Evolutionary conservation across 2,113 vertebrate species (phyloP).

Genomic region (Spea bombifrons): DNA sequence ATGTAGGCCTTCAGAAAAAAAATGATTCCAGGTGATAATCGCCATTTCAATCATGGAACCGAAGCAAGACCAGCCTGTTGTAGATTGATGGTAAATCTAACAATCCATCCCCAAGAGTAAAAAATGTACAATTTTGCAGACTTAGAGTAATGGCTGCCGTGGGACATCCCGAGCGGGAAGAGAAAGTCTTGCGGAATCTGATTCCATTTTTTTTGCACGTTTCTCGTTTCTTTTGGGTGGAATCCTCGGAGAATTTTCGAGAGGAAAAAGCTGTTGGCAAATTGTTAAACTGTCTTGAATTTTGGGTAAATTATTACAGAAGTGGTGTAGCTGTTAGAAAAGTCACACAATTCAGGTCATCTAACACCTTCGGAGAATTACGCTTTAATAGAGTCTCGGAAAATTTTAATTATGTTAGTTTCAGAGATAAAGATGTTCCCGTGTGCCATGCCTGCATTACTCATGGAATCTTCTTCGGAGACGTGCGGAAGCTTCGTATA

Average conservation of each 20-base stretch:
- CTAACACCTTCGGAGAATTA: background rate
- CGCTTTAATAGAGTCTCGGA: background rate
- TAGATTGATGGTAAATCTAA: constrained; percentile 16
- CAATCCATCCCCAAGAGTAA: background rate
- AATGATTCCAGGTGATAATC: background rate
- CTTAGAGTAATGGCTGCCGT: constrained; percentile 7
- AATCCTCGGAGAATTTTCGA: background rate
- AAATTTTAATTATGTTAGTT: background rate
- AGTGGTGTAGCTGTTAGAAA: background rate
- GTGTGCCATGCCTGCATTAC: background rate
- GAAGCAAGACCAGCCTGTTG: background rate
- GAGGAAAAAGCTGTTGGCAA: background rate
- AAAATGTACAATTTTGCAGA: constrained; percentile 12
- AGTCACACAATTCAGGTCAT: background rate
- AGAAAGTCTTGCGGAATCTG: background rate
- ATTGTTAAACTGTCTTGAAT: background rate
- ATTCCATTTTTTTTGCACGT: constrained; percentile 9
- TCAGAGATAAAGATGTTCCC: background rate
- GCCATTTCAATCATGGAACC: background rate
- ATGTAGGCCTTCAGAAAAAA: constrained; percentile 12
- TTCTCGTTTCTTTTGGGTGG: constrained; percentile 14
- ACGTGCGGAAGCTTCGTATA: too few species aligned
- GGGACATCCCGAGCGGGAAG: background rate
- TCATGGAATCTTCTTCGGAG: too few species aligned
- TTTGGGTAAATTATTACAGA: background rate